Conservation (phyloP, 2,113 vertebrate species). For the Rhagologus leucostigma region DNA sequence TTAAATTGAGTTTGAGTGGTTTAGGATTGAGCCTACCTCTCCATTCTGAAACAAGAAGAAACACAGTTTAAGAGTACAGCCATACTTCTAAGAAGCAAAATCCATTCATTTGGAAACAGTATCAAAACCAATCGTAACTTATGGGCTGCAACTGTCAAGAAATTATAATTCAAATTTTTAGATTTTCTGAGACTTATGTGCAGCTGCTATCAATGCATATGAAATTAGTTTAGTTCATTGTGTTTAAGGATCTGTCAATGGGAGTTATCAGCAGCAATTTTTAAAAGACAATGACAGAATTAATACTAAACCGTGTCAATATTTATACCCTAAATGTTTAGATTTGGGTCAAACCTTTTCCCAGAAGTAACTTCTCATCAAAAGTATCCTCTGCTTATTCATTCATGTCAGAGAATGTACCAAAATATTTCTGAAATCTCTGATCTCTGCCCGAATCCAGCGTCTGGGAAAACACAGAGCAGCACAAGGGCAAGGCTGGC, state of each 20-base stretch:
- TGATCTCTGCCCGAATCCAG: background rate
- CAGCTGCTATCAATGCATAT: background rate
- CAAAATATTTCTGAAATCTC: background rate
- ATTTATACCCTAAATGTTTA: background rate
- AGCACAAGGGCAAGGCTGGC: background rate
- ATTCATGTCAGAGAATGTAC: background rate
- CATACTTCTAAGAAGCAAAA: background rate
- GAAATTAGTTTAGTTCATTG: background rate
- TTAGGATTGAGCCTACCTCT: slow-evolving; percentile 78
- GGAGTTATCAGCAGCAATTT: background rate
- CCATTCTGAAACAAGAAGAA: slow-evolving; percentile 83
- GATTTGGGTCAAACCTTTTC: background rate
- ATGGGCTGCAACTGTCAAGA: background rate
- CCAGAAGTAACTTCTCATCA: background rate
- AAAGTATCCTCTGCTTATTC: background rate
- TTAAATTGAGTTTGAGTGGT: slow-evolving; percentile 48
- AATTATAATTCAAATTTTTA: background rate
- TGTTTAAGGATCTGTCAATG: background rate
- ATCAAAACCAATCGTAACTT: background rate
- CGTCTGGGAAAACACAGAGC: background rate
- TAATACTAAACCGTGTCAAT: background rate
- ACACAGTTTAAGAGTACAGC: slow-evolving; percentile 3
- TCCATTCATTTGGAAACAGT: background rate
- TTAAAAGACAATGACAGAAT: background rate
- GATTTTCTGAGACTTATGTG: background rate